Evolutionary conservation across 30 jellyfish, hydroid and myxozoan genomes (phyloP).

Genomic region (Aurelia coerulea): DNA sequence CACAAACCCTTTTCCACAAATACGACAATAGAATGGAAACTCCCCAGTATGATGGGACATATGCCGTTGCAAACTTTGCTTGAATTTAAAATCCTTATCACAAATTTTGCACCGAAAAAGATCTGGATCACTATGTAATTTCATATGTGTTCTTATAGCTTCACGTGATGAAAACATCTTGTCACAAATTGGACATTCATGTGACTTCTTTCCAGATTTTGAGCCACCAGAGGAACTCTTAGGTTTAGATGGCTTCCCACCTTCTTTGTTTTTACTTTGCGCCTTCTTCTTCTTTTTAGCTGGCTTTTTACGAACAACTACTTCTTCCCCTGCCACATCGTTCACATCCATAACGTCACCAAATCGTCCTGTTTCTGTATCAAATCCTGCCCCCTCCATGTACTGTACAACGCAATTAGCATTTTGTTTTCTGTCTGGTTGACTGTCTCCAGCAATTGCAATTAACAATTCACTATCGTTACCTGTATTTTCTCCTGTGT

Average conservation of each 20-base stretch:
- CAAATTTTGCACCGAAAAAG: slow-evolving; percentile 64
- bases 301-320: slow-evolving; percentile 62
- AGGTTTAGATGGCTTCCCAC: slow-evolving; percentile 32
- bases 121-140: slow-evolving; percentile 70
- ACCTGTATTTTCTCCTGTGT: slow-evolving; percentile 44
- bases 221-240: not conserved
- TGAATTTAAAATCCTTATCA: slow-evolving; percentile 66
- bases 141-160: slow-evolving; percentile 70
- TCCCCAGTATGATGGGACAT: slow-evolving; percentile 75
- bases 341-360: slow-evolving; percentile 65
- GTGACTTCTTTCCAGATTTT: slow-evolving; percentile 31
- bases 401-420: slow-evolving; percentile 66
- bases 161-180: slow-evolving; percentile 66
- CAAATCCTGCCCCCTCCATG: slow-evolving; percentile 68
- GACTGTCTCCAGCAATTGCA: slow-evolving; percentile 71
- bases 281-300: slow-evolving; percentile 69
- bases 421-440: slow-evolving; percentile 53
- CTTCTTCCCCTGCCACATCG: slow-evolving; percentile 76
- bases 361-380: slow-evolving; percentile 46
- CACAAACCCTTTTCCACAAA: slow-evolving; percentile 68
- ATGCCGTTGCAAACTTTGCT: slow-evolving; percentile 71
- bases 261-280: slow-evolving; percentile 49
- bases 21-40: slow-evolving; percentile 61
- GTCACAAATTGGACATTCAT: slow-evolving; percentile 70
- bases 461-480: slow-evolving; percentile 64